These are phyloP conservation scores for Aspidapion aeneum DNA, from an alignment of 2,888 invertebrate species.

Conservation along the genomic window DNA sequence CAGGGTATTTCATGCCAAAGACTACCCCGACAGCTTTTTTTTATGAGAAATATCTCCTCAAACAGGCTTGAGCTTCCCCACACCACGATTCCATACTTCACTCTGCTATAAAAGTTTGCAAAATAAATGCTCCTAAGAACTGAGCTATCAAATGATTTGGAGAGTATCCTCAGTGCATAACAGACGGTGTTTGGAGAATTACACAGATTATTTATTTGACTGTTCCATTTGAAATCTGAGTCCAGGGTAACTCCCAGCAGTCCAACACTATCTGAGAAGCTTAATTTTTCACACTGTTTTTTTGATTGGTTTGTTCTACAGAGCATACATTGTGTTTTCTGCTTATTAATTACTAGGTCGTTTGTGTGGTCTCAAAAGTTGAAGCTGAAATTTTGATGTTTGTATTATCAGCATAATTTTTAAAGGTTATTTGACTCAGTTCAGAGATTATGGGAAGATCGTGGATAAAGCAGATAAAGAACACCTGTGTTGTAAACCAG, in stretches of 20 bases:
- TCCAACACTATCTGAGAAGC: background rate
- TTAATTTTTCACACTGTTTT: background rate
- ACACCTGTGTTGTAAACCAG: background rate
- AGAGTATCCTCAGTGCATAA: background rate
- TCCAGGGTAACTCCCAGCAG: background rate
- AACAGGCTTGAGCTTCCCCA: background rate
- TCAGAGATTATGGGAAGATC: background rate
- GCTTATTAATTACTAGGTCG: background rate
- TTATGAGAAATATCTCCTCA: background rate
- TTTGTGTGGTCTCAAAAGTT: background rate
- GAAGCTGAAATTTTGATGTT: background rate
- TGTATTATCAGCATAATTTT: background rate
- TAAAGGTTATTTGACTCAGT: background rate
- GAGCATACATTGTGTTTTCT: background rate
- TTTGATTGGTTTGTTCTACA: background rate
- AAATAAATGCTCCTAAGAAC: background rate
- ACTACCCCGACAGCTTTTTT: background rate
- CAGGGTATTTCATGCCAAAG: background rate
- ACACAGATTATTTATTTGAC: background rate
- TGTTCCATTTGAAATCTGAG: background rate
- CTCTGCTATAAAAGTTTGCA: background rate
- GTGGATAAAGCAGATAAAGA: background rate
- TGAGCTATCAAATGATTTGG: background rate
- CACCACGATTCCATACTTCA: background rate
- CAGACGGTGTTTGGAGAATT: background rate